Base-by-base conservation (phyloP, 2,113 vertebrate genomes). In the Periophthalmus modestus region DNA sequence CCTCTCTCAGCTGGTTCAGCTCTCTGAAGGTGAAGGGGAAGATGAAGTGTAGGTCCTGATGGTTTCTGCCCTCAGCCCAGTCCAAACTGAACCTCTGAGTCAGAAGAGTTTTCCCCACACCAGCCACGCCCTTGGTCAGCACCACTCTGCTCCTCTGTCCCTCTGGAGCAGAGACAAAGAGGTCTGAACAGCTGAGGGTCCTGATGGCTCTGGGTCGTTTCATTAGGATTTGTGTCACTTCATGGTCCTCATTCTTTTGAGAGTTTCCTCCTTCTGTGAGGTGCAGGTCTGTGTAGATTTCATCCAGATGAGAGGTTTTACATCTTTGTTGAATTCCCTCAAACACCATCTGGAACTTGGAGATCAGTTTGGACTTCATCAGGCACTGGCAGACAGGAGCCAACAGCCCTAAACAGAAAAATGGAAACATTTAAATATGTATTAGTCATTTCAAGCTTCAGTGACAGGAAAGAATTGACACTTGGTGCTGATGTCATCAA, bases 161-260 rank as follows among this genome's bases (percentile, higher is more conserved):
- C 75, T 24, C 77, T 72, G 75, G 23, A 7, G 6, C 46, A 13
- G 0, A 0, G 15, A 75, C 69, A 28, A 85, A 88, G 24, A 88
- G 10, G 55, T 82, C 77, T 55, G 76, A 54, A 12, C 0, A 9
- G 54, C 1, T 48, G 19, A 75, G 72, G 7, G 52, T n/a, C 66
- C 13, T 81, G 23, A 68, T 63, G 19, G 57, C 18, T 66, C 6
- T 74, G 13, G 33, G 18, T 70, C n/a, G 59, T 67, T 61, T 68
- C 21, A 34, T 47, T 76, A 86, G 82, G 63, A 88, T 86, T 69
- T 78, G 82, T 71, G 57, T 86, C 48, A 85, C 52, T 59, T 89
- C 87, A 55, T 89, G 87, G 34, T 85, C 73, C 0, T 7, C 12
- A 14, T 71, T 82, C 54, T 85, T 63, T 46, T 58, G 12, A 55